A percentile compares a stretch with the other conserved stretches of the same genome.
Conservation (phyloP, 2,113 vertebrate species). For the Tupaia chinensis region DNA sequence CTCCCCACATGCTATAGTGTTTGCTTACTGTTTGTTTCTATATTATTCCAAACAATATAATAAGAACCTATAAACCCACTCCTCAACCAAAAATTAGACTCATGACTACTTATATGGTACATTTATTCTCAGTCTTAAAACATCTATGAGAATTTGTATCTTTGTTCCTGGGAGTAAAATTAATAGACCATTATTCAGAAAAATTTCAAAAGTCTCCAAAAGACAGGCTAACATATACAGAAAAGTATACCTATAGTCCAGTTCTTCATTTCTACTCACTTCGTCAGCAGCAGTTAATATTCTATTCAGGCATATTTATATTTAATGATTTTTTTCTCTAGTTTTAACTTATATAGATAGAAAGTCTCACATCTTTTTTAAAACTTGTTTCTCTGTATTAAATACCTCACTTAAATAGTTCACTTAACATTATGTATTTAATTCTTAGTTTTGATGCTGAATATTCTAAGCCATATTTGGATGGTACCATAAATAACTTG, state of each 20-base stretch:
- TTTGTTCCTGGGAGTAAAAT: background rate
- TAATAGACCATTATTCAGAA: background rate
- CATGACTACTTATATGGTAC: background rate
- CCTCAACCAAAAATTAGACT: background rate
- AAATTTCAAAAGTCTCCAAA: background rate
- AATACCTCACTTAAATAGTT: slow-evolving; percentile 43
- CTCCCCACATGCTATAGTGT: background rate
- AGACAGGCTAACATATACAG: background rate
- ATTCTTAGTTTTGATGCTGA: slow-evolving; percentile 31
- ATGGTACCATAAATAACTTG: background rate
- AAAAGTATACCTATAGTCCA: background rate
- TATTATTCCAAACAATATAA: background rate
- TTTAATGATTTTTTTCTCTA: slow-evolving; percentile 48
- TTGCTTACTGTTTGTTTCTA: background rate
- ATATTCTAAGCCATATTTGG: background rate
- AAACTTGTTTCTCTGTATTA: background rate
- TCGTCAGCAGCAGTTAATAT: background rate
- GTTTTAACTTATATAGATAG: slow-evolving; percentile 29
- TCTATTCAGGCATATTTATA: background rate
- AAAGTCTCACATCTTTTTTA: background rate
- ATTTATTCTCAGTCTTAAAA: slow-evolving; percentile 19
- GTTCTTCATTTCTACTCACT: background rate
- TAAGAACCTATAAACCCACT: background rate
- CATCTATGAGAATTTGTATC: background rate
- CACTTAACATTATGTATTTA: background rate